Evolutionary conservation across 2,797 vertebrate genomes (phyloP).

Genomic region (Lutjanus campechanus): DNA sequence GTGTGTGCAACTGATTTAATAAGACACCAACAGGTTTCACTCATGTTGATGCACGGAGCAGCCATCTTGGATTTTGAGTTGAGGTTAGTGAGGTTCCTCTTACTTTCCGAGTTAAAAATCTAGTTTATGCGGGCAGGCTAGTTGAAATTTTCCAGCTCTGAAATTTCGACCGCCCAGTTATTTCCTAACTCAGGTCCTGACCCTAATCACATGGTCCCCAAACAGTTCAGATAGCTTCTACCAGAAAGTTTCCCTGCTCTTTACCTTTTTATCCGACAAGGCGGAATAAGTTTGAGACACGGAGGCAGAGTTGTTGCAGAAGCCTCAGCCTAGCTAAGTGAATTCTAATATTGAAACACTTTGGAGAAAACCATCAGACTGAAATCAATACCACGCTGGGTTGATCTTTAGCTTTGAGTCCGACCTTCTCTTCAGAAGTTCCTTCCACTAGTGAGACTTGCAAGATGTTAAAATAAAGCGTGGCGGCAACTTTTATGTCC

Average conservation of each 20-base stretch:
- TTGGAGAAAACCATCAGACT: slow-evolving; percentile 58
- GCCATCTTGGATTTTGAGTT: too few relatives aligned
- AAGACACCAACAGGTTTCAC: too few relatives aligned
- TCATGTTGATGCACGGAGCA: too few relatives aligned
- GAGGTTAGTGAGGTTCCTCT: too few relatives aligned
- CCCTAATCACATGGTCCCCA: too few relatives aligned
- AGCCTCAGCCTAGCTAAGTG: slow-evolving; percentile 10
- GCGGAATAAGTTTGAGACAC: not conserved
- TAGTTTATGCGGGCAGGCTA: too few relatives aligned
- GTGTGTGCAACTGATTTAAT: too few relatives aligned
- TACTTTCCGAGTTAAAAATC: too few relatives aligned
- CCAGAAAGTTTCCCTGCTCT: not conserved
- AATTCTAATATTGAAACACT: slow-evolving; percentile 37
- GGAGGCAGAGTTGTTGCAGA: not conserved
- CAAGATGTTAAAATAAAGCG: slow-evolving; percentile 35
- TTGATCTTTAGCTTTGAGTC: slow-evolving; percentile 57
- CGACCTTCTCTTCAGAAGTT: slow-evolving; percentile 44
- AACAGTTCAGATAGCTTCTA: too few relatives aligned
- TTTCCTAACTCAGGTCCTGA: too few relatives aligned
- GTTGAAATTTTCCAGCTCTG: too few relatives aligned
- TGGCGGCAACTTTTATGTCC: slow-evolving; percentile 31
- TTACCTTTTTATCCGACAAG: not conserved
- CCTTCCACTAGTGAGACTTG: slow-evolving; percentile 23
- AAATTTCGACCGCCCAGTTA: too few relatives aligned
- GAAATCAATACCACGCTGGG: slow-evolving; percentile 62